Percentiles rank a stretch among this genome's conserved stretches.
Evolutionary conservation across 2,888 invertebrate species (phyloP).

Genomic region (Drosophila quinaria): DNA sequence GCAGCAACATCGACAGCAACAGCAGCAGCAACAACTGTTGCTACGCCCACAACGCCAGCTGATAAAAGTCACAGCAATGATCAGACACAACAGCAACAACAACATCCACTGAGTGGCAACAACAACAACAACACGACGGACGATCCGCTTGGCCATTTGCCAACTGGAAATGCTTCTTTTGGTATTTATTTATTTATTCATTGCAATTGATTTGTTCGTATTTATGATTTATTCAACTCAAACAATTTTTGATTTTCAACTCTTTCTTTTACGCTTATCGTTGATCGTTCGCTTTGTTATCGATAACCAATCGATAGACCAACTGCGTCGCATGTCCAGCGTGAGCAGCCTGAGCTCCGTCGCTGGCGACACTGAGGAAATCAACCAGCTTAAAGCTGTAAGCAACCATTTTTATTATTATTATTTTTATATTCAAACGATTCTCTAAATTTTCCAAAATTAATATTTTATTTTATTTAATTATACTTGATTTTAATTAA

Average conservation of each 20-base stretch:
- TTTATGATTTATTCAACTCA: conserved; percentile 39
- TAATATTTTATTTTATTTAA: neutral
- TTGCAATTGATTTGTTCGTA: conserved; percentile 42
- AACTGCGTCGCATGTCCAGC: conserved; percentile 86
- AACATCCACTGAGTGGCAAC: conserved; percentile 36
- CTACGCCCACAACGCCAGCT: conserved; percentile 16
- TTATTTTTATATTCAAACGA: neutral
- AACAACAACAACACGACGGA: conserved; percentile 52
- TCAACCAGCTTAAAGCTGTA: conserved; percentile 86
- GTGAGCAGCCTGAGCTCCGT: conserved; percentile 64
- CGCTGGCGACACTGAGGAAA: conserved; percentile 83
- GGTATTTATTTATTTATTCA: conserved; percentile 80
- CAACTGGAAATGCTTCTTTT: conserved; percentile 81
- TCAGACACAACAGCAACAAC: conserved; percentile 36
- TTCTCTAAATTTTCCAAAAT: neutral
- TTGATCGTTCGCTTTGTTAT: conserved; percentile 20
- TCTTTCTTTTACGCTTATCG: conserved; percentile 30
- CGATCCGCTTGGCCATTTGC: conserved; percentile 82
- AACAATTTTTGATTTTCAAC: conserved; percentile 28
- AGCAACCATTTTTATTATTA: conserved; percentile 67
- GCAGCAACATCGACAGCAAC: conserved; percentile 32
- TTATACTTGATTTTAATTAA: neutral
- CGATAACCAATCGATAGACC: conserved; percentile 57
- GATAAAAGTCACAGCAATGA: conserved; percentile 30
- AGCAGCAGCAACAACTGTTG: conserved; percentile 5